Base-by-base conservation (phyloP, 2,888 invertebrate species). In the Nephrotoma flavescens region DNA sequence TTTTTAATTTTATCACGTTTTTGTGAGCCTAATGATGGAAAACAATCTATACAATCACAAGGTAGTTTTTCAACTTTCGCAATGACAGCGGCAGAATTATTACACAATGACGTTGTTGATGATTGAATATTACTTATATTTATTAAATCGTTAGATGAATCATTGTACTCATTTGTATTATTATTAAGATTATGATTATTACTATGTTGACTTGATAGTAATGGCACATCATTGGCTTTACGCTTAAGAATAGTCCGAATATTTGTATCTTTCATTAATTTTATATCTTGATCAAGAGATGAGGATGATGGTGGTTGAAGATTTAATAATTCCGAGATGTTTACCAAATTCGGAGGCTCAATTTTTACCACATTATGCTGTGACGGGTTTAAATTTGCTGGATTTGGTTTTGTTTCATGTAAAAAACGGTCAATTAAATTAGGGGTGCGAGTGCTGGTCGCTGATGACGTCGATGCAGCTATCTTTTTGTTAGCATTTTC, bases 1-100 rank as follows among this genome's bases (percentile, higher is more conserved):
- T 47, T 86, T 41, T 47, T 45, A 31, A 47, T 86, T 86, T 47
- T 86, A 41, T 86, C 86, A 31, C 47, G 44, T 31, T 86, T 86
- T 44, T 15, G 86, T 86, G 47, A 47, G 1, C 42, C 42, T 47
- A 86, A 41, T 12, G 47, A 44, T 47, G 86, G 86, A 52, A 47
- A 47, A 47, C 86, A 86, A 31, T 86, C 45, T 9, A 45, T 47
- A 52, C 86, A 86, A 86, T 86, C 47, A 52, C 86, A 86, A 41
- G 86, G 86, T 12, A 86, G 5, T 86, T 45, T 45, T 84, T 84
- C 84, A 42, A 42, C 3, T 71, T 71, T 71, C 9, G 71, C 71
- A 19, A 71, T 12, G 9, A 71, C 71, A 19, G 71, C 19, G 9
- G 71, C 19, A 3, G 71, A 71, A 71, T 71, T 71, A 71, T 71